A percentile compares a stretch with the other conserved stretches of the same genome.
Evolutionary conservation across 53 echinoderm and acorn worm species (phyloP).

Genomic region (Arbacia lixula): DNA sequence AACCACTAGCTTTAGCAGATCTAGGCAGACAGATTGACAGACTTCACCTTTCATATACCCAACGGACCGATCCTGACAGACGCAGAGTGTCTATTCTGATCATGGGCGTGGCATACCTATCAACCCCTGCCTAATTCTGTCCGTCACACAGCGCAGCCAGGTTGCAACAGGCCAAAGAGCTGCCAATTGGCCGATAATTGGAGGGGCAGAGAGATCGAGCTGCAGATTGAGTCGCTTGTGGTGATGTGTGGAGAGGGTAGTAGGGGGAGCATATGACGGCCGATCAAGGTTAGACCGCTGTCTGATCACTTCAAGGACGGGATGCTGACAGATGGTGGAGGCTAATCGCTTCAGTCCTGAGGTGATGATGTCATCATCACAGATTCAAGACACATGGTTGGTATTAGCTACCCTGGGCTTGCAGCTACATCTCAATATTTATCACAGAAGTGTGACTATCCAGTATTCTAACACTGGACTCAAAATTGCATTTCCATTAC

Average conservation of each 20-base stretch:
- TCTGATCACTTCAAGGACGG: conserved; percentile 33
- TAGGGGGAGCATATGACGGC: background rate
- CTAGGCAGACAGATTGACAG: background rate
- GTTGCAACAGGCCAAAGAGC: conserved; percentile 10
- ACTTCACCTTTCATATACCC: background rate
- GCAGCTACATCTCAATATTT: background rate
- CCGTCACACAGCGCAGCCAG: background rate
- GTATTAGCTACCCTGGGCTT: background rate
- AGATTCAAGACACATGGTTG: background rate
- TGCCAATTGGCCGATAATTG: conserved; percentile 18
- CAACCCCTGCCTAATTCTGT: background rate
- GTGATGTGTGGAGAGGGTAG: background rate
- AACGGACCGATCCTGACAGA: background rate
- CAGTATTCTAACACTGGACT: too few species aligned
- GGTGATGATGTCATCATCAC: conserved; percentile 26
- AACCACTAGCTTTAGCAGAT: too few species aligned
- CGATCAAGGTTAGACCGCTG: conserved; percentile 10
- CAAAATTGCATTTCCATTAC: too few species aligned
- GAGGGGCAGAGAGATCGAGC: conserved; percentile 12
- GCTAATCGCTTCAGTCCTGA: conserved; percentile 10
- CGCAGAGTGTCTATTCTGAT: background rate
- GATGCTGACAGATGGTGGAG: background rate
- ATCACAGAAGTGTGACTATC: too few species aligned
- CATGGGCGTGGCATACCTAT: conserved; percentile 40
- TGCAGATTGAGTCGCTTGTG: conserved; percentile 17